phyloP scores from a whole-genome alignment of 2,888 invertebrate genomes.

The Shargacucullia verbasci region DNA sequence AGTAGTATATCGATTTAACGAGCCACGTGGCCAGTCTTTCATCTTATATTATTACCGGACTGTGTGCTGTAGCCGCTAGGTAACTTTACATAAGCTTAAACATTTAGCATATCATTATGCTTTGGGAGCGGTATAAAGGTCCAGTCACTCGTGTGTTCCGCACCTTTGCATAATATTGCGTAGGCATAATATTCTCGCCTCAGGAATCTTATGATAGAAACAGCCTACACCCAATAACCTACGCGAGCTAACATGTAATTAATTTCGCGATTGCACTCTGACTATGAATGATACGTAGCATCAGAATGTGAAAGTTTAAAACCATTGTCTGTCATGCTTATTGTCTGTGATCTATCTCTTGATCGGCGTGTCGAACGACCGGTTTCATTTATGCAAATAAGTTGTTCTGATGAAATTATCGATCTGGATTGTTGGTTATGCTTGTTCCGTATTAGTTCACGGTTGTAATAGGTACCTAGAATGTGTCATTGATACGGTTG shows the following conservation, averaged over 20 bases:
- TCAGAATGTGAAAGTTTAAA: constrained; percentile 64
- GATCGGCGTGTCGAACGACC: constrained; percentile 57
- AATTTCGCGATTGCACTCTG: constrained; percentile 47
- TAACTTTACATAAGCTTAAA: no score
- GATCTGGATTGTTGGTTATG: constrained; percentile 48
- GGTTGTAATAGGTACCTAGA: constrained; percentile 13
- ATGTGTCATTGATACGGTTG: constrained; percentile 34
- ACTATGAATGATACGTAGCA: constrained; percentile 31
- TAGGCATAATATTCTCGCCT: constrained; percentile 1
- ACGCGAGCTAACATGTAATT: constrained; percentile 42
- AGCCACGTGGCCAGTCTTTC: no score
- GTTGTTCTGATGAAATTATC: constrained; percentile 65
- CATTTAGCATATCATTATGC: no score
- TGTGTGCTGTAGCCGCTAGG: no score
- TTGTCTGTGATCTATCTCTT: constrained; percentile 64
- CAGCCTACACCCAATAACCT: constrained; percentile 26
- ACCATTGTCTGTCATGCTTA: constrained; percentile 64
- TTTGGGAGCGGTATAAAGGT: no score
- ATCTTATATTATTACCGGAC: no score
- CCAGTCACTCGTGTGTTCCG: no score
- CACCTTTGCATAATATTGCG: no score
- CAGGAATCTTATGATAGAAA: constrained; percentile 20
- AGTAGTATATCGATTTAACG: no score
- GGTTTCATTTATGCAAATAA: constrained; percentile 68
- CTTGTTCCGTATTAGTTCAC: constrained; percentile 46